Evolutionary conservation across 2,113 vertebrate genomes (phyloP), one percentile per base, ranked within the genome.

Genomic region (Xiphophorus maculatus): DNA sequence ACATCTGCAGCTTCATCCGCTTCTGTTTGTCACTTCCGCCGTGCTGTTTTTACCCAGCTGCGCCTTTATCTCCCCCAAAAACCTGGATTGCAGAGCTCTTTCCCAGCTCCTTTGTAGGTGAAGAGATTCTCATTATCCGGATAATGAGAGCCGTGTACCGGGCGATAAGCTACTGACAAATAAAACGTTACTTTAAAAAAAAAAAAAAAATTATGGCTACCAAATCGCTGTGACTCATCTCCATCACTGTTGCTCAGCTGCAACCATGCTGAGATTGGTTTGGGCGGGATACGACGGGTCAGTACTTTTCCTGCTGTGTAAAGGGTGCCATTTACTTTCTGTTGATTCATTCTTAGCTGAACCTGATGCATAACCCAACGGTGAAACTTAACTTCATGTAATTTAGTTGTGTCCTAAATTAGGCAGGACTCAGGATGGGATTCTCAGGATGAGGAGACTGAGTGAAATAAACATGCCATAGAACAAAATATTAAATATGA

Each of bases 221-320:
- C 70, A 85, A 77, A 85, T 87, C 29, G 2, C 72, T 83, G 73
- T 90, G 89, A 91, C 64, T 92, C 89, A 80, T 88, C 74, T 79
- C 71, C 73, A 68, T 63, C 54, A 77, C 82, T 35, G 68, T 44
- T n/a, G 17, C 17, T 7, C 44, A 19, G 44, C 5, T 19, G 44
- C 32, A 58, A 79, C 48, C 1, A 77, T 89, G 86, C 73, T 90
- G 88, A 79, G 5, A 19, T 48, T 29, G 1, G 12, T 48, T 82
- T 29, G 1, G 12, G 48, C 2, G 2, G 35, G 10, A 37, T 37
- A 37, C 10, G 35, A 37, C n/a, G 1, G 12, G 58, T 83, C 74
- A 69, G 76, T 68, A 81, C 76, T 86, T 81, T 33, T 73, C 72
- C 69, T 72, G 66, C 80, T 85, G 86, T 48, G 5, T 44, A 44